phyloP scores from a whole-genome alignment of 2,888 invertebrate genomes.

The Isoperla grammatica region DNA sequence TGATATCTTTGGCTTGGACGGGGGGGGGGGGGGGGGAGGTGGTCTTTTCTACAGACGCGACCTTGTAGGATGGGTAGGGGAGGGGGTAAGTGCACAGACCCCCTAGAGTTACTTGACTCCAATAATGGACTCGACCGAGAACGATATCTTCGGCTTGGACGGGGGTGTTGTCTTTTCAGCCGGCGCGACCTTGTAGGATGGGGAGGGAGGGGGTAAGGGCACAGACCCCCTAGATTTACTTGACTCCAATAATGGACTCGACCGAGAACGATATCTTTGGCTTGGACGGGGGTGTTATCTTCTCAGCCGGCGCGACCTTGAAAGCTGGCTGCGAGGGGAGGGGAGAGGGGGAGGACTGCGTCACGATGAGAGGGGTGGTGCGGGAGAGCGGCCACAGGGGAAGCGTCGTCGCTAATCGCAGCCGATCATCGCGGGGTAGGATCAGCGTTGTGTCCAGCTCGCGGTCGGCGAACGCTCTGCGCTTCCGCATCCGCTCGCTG shows the following conservation, averaged over 20 bases:
- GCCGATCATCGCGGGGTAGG: constrained; percentile 2
- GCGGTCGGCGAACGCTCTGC: constrained; percentile 47
- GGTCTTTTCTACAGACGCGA: background rate
- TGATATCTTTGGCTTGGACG: too few relatives aligned
- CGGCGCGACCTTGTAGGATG: constrained; percentile 28
- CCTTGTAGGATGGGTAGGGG: constrained; percentile 33
- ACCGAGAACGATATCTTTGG: constrained; percentile 56
- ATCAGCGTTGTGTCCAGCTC: constrained; percentile 42
- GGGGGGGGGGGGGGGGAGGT: too few relatives aligned
- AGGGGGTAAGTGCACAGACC: constrained; percentile 61
- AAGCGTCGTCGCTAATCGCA: constrained; percentile 12
- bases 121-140: constrained; percentile 54
- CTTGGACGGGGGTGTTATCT: constrained; percentile 13
- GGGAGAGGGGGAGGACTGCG: constrained; percentile 33
- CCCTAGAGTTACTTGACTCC: constrained; percentile 62
- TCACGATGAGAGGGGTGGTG: constrained; percentile 2
- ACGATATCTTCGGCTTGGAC: too few relatives aligned
- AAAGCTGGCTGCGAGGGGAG: constrained; percentile 29
- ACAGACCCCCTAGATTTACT: constrained; percentile 42
- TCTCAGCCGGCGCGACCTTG: background rate
- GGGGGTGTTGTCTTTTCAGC: too few relatives aligned
- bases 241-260: constrained; percentile 64
- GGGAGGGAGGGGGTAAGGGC: constrained; percentile 7
- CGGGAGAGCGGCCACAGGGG: constrained; percentile 16
- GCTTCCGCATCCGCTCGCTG: constrained; percentile 54